Evolutionary conservation across 2,113 vertebrate genomes (phyloP), one percentile per base, ranked within the genome.

Genomic region (Dipodomys spectabilis): DNA sequence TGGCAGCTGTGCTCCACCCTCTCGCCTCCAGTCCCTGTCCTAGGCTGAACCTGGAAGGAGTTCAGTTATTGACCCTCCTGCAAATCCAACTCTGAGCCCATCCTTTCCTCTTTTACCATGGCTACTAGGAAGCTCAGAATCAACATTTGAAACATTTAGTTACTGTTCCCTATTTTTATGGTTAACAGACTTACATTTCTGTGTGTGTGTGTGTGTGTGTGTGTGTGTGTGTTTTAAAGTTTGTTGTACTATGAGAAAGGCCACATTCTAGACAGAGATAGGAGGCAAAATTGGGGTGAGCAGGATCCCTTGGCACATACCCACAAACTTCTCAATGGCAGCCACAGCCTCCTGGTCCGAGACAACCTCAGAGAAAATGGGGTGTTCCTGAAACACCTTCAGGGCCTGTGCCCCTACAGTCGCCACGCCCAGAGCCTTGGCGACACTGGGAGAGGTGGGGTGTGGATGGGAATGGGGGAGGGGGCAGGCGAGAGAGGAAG

Each of bases 311-410:
- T 1, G 0, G 16, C 13, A 96, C 98, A 62, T 97, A 99, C 99
- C 99, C 69, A 98, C 94, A 53, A 99, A 99, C 93, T 90, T 97
- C 78, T 99, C 99, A 0, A 98, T 95, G 9, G 99, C 98, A 12
- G 93, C 92, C 3, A 99, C 98, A 1, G 99, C 99, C 64, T 99
- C 98, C 93, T 98, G 98, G 96, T 99, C 99, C 0, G 98, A 98
- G 97, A 99, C 88, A 1, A 99, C 97, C 79, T 98, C 98, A 0
- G 99, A 98, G 91, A 98, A 98, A 53, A 99, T 98, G 0, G 95
- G 85, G 92, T 99, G 98, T 86, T 99, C 98, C 0, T 75, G 23
- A 45, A 98, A 98, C 89, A 99, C 97, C 85, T 98, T 98, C 90
- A 99, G 96, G 1, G 99, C 97, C 97, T 98, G 98, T 0, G 97